phyloP scores from a whole-genome alignment of 2,888 invertebrate genomes.

The Diabrotica balteata region DNA sequence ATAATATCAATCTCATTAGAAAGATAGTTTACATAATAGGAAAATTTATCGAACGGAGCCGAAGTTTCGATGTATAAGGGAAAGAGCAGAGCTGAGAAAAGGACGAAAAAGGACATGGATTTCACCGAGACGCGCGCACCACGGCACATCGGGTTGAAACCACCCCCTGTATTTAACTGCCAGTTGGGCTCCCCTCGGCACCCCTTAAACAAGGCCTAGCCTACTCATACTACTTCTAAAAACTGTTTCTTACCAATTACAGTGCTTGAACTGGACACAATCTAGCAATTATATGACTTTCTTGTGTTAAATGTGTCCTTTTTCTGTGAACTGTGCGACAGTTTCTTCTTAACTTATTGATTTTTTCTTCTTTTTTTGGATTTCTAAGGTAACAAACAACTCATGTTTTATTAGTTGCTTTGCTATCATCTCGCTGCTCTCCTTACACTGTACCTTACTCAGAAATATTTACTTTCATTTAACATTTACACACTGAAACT shows the following conservation, averaged over 20 bases:
- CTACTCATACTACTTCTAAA: slow-evolving; percentile 41
- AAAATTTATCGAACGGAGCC: slow-evolving; percentile 30
- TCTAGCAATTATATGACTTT: slow-evolving; percentile 36
- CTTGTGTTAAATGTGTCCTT: slow-evolving; percentile 38
- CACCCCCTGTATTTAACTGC: slow-evolving; percentile 48
- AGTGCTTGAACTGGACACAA: slow-evolving; percentile 38
- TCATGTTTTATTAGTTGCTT: slow-evolving; percentile 32
- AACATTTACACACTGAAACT: no score
- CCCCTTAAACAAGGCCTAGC: slow-evolving; percentile 42
- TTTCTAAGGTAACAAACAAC: slow-evolving; percentile 40
- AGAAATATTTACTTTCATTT: no score
- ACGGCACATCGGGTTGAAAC: slow-evolving; percentile 43
- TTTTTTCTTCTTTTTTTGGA: slow-evolving; percentile 46
- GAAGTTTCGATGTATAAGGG: slow-evolving; percentile 9
- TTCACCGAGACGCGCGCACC: slow-evolving; percentile 37
- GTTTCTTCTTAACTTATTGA: slow-evolving; percentile 44
- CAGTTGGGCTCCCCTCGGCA: slow-evolving; percentile 49
- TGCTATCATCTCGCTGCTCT: slow-evolving; percentile 17
- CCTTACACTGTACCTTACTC: neutral
- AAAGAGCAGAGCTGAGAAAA: slow-evolving; percentile 29
- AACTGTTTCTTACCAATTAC: slow-evolving; percentile 38
- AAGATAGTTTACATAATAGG: slow-evolving; percentile 27
- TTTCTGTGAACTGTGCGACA: slow-evolving; percentile 43
- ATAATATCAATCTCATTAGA: neutral
- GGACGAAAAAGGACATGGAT: slow-evolving; percentile 23